These are phyloP conservation scores for Donacobius atricapilla DNA, from an alignment of 2,113 vertebrate genomes.

Conservation along the genomic window DNA sequence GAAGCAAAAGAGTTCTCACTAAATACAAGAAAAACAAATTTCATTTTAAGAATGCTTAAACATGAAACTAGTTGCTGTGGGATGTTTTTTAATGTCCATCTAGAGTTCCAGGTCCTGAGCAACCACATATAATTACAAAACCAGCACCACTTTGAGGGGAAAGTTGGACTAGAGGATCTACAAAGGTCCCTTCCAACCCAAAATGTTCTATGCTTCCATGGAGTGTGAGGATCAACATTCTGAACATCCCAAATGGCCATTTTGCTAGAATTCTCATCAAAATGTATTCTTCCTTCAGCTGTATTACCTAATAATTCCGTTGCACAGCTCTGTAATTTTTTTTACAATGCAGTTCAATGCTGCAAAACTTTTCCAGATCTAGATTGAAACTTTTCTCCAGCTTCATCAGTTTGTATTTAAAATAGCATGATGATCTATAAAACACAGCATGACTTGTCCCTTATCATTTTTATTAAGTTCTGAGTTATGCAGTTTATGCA, in stretches of 20 bases:
- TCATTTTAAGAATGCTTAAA: not conserved
- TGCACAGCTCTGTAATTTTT: not conserved
- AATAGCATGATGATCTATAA: not conserved
- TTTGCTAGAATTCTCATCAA: not conserved
- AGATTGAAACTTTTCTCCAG: not conserved
- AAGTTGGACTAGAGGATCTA: not conserved
- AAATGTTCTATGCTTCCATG: not conserved
- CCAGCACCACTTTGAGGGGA: not conserved
- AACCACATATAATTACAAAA: not conserved
- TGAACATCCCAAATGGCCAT: not conserved
- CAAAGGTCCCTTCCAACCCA: not conserved
- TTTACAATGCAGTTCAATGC: not conserved
- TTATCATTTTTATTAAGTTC: not conserved
- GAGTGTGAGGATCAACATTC: not conserved
- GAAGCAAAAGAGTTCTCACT: not conserved
- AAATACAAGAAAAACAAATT: not conserved
- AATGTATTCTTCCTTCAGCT: not conserved
- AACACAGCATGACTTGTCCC: not conserved
- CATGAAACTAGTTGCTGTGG: not conserved
- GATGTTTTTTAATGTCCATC: not conserved
- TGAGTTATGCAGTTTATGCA: not conserved
- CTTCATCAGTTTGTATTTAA: not conserved
- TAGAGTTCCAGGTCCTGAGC: not conserved
- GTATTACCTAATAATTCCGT: not conserved
- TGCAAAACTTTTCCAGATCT: not conserved